Evolutionary conservation across 1,140 invertebrate species (phyloP).

Genomic region (Meloidogyne hapla): DNA sequence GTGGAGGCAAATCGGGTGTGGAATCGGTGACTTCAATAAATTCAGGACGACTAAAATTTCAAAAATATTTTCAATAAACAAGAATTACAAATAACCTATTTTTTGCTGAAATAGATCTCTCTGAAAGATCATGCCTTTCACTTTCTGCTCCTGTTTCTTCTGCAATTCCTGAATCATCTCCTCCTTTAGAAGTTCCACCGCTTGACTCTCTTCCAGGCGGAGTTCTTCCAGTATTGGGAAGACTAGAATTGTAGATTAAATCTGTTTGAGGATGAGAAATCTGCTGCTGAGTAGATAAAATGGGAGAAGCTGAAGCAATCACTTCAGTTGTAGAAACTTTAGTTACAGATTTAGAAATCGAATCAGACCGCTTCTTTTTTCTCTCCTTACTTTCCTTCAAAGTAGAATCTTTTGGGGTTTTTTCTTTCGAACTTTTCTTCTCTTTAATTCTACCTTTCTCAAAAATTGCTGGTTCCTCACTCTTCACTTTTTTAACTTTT

Average conservation of each 20-base stretch:
- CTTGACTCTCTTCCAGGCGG: constrained; percentile 48
- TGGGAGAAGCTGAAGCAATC: not conserved
- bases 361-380: constrained; percentile 32
- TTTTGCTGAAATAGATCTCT: constrained; percentile 3
- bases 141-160: constrained; percentile 46
- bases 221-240: constrained; percentile 13
- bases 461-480: not conserved
- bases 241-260: not conserved
- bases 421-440: constrained; percentile 25
- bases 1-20: not conserved
- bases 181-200: constrained; percentile 52
- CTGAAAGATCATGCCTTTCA: constrained; percentile 26
- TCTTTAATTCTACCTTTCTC: constrained; percentile 2
- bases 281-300: not conserved
- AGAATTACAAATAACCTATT: not conserved
- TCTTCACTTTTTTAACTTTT: constrained; percentile 22
- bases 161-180: constrained; percentile 52
- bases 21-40: constrained; percentile 18
- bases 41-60: constrained; percentile 8
- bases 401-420: not conserved
- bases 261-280: not conserved
- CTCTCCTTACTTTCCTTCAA: constrained; percentile 18
- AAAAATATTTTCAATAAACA: not conserved
- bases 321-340: not conserved
- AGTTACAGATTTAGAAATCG: not conserved